Evolutionary conservation across 92 coral and sea anemone species (phyloP), one percentile per base, ranked within the genome.

Genomic region (Nematostella vectensis): DNA sequence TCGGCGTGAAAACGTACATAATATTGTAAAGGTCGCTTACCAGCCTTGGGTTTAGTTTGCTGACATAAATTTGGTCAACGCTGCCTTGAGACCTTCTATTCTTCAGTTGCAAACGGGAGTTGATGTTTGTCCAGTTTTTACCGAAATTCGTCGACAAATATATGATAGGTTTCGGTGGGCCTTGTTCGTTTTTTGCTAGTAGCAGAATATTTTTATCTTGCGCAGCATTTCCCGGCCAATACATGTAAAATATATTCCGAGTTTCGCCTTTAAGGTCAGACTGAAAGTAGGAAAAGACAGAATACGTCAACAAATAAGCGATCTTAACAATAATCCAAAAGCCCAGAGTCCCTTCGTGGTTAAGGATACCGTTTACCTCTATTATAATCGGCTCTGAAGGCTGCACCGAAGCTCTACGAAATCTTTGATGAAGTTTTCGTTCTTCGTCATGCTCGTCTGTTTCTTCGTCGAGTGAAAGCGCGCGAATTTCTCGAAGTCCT

Each of bases 61-160:
- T 62, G 21, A 53, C 67, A 42, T 71, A 78, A 21, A 78, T 66
- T 36, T 71, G 75, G 42, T 78, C 75, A 40, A 78, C 66, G 15
- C 48, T 17, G 1, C 71, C 61, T 23, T 29, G 11, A 19, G 31
- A 36, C 2, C 70, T 16, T 9, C 47, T 48, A 3, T 11, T 27
- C 62, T 21, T 47, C 38, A 25, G 16, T 24, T 11, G 31, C 39
- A 48, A 19, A 9, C 39, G 30, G 0, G 39, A 19, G 31, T 76
- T 58, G 17, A 53, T 37, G 15, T 57, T 54, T 1, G 65, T 63
- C 60, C 75, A 78, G 37, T 61, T 78, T 63, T 56, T 67, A 4
- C 85, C 85, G 53, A 55, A 65, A 45, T 78, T 50, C 10, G 51
- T 39, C n/a, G 85, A 78, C 65, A 78, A 57, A 31, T 49, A 71